phyloP scores from a whole-genome alignment of 2,797 vertebrate genomes.

The Phataginus tricuspis region DNA sequence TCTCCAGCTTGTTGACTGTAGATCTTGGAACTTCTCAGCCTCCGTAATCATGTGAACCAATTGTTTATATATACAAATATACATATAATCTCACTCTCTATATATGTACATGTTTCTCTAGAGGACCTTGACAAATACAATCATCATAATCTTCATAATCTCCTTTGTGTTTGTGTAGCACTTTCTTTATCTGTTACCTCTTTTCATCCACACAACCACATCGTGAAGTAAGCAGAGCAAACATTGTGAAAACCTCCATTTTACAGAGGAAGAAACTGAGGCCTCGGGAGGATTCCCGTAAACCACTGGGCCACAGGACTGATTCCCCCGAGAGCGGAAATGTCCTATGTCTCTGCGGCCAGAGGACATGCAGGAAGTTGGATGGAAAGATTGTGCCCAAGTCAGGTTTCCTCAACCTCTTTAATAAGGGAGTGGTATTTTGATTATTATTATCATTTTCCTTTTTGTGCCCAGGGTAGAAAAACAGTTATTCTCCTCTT shows the following conservation, averaged over 20 bases:
- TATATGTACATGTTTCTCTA: neutral
- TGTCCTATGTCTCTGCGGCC: neutral
- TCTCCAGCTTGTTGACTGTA: neutral
- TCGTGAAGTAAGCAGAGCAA: neutral
- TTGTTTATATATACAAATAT: neutral
- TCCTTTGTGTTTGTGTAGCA: neutral
- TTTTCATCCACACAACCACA: neutral
- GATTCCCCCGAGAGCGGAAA: neutral
- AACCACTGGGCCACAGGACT: neutral
- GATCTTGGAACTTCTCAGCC: neutral
- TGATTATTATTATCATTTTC: conserved; percentile 25
- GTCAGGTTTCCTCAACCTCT: neutral
- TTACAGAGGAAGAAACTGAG: conserved; percentile 11
- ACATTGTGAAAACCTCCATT: neutral
- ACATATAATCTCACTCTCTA: neutral
- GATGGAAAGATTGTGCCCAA: neutral
- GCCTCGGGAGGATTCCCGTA: neutral
- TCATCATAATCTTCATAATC: neutral
- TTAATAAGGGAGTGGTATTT: neutral
- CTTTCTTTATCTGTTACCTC: neutral
- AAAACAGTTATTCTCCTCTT: conserved; percentile 59
- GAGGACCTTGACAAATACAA: neutral
- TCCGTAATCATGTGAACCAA: neutral
- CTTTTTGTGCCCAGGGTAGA: conserved; percentile 5
- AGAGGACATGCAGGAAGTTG: neutral